Evolutionary conservation across 2,113 vertebrate species (phyloP).

Genomic region (Indri indri): DNA sequence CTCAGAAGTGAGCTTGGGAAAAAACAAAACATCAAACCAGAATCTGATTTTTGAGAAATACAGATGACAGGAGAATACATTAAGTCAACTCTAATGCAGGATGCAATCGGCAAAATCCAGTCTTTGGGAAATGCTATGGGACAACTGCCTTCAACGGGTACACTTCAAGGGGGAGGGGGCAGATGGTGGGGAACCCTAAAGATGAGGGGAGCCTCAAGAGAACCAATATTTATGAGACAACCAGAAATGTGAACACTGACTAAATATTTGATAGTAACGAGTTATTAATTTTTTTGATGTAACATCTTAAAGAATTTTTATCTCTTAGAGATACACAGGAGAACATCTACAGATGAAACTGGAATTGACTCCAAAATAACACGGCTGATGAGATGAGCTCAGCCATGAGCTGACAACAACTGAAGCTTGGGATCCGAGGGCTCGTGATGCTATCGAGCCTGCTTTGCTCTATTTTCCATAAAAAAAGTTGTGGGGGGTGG

Average conservation of each 20-base stretch:
- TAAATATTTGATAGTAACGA: not conserved
- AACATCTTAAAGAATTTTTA: not conserved
- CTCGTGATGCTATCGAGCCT: not conserved
- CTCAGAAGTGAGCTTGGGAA: not conserved
- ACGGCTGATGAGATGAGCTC: not conserved
- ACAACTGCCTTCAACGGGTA: not conserved
- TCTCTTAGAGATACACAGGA: not conserved
- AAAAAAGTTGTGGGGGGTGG: not conserved
- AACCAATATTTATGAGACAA: not conserved
- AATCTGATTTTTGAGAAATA: not conserved
- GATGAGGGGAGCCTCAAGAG: not conserved
- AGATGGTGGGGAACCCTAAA: not conserved
- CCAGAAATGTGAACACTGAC: not conserved
- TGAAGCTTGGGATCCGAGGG: fast-evolving
- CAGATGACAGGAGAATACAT: not conserved
- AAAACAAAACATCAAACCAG: not conserved
- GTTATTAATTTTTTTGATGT: not conserved
- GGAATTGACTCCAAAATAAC: not conserved
- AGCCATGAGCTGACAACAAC: not conserved
- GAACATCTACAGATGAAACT: not conserved
- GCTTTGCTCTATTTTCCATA: not conserved
- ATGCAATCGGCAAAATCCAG: not conserved
- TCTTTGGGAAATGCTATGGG: not conserved
- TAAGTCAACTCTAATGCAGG: not conserved
- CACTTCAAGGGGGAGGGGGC: not conserved